Conservation (phyloP, 2,797 vertebrate species). For the Carduelis carduelis region DNA sequence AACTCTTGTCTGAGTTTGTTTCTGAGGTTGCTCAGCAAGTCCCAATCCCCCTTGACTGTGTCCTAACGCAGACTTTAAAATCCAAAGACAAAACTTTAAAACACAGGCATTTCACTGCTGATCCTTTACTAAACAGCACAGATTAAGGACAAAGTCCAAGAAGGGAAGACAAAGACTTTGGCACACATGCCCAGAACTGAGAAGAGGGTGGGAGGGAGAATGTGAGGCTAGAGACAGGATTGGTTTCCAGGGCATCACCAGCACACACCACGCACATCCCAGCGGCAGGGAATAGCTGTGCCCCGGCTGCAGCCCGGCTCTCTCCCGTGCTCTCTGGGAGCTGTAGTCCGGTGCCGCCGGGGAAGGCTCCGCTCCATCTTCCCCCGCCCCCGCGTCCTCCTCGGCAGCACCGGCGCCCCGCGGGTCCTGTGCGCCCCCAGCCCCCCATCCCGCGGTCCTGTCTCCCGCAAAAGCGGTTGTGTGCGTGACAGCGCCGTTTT, state of each 20-base stretch:
- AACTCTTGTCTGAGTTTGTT: background rate
- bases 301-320: background rate
- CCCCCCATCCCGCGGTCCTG: accelerated
- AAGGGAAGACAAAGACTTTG: conserved; percentile 10
- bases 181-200: background rate
- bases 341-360: background rate
- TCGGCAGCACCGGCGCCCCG: background rate
- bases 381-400: background rate
- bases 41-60: background rate
- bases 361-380: background rate
- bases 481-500: background rate
- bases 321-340: background rate
- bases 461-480: background rate
- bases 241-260: background rate
- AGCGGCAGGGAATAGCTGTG: accelerated
- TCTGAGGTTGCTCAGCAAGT: background rate
- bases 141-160: background rate
- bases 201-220: background rate
- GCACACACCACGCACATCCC: background rate
- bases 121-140: background rate
- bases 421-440: background rate
- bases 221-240: background rate
- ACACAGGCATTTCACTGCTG: background rate
- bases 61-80: background rate
- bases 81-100: background rate